These are phyloP conservation scores for Carettochelys insculpta DNA, from an alignment of 2,113 vertebrate species.

Conservation along the genomic window DNA sequence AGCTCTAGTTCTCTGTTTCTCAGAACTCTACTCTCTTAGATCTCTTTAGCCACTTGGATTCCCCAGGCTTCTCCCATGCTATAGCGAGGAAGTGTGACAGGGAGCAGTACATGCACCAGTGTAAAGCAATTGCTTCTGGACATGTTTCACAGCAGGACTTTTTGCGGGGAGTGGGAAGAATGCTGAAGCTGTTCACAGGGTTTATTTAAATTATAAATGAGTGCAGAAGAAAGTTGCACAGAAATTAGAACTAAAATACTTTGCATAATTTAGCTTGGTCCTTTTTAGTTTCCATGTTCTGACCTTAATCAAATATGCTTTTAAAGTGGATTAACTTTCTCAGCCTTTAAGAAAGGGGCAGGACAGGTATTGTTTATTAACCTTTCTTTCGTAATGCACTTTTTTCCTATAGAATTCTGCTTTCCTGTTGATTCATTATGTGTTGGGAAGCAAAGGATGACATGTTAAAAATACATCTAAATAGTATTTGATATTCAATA, in stretches of 20 bases:
- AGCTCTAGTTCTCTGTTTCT: background rate
- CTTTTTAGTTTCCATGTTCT: background rate
- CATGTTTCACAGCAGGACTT: fast-evolving
- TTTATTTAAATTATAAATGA: background rate
- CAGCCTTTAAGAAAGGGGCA: constrained; percentile 12
- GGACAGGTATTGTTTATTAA: constrained; percentile 17
- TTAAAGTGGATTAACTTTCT: constrained; percentile 17
- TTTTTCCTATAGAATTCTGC: constrained; percentile 58
- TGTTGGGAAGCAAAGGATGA: constrained; percentile 72
- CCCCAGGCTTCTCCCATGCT: background rate
- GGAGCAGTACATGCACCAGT: background rate
- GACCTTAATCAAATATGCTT: constrained; percentile 9
- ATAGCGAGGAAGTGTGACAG: background rate
- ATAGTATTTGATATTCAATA: constrained; percentile 76
- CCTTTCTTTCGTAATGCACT: constrained; percentile 48
- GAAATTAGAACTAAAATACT: constrained; percentile 3
- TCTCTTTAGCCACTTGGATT: fast-evolving
- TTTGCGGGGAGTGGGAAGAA: background rate
- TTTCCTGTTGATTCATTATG: constrained; percentile 74
- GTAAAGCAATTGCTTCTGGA: background rate
- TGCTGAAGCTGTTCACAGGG: background rate
- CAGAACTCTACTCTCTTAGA: background rate
- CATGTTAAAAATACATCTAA: constrained; percentile 74
- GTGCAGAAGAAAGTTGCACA: background rate
- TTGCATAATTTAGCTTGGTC: background rate